Evolutionary conservation across 2,888 invertebrate species (phyloP).

Genomic region (Pheosia tremula): DNA sequence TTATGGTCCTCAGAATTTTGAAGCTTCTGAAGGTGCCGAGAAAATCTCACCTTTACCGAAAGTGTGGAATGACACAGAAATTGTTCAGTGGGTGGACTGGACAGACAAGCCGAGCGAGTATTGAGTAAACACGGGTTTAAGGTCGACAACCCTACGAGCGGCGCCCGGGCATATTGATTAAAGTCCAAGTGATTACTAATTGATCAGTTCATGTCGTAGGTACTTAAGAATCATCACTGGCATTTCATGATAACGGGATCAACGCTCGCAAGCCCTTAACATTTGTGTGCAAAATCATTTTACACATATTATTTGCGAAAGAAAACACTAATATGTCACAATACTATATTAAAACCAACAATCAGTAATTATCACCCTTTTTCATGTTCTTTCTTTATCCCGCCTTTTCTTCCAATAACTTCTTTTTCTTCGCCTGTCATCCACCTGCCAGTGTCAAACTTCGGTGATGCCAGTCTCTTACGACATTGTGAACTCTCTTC

Average conservation of each 20-base stretch:
- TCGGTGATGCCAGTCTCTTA: too few relatives aligned
- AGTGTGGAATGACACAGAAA: slow-evolving; percentile 65
- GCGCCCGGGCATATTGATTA: slow-evolving; percentile 62
- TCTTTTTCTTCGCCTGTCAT: too few relatives aligned
- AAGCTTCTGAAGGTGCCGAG: slow-evolving; percentile 38
- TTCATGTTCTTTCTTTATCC: too few relatives aligned
- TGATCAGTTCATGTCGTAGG: slow-evolving; percentile 52
- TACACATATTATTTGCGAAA: too few relatives aligned
- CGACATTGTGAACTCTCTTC: too few relatives aligned
- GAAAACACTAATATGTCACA: too few relatives aligned
- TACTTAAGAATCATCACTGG: slow-evolving; percentile 35
- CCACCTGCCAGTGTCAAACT: too few relatives aligned
- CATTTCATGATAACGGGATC: neutral
- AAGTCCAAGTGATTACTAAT: slow-evolving; percentile 62
- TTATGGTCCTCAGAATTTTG: neutral
- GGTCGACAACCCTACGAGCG: slow-evolving; percentile 69
- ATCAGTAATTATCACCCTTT: too few relatives aligned
- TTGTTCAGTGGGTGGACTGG: slow-evolving; percentile 77
- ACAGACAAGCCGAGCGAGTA: slow-evolving; percentile 58
- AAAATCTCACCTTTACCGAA: slow-evolving; percentile 54
- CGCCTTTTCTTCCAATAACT: too few relatives aligned
- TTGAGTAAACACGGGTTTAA: slow-evolving; percentile 64
- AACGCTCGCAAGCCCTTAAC: neutral
- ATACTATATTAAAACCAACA: too few relatives aligned
- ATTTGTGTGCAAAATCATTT: too few relatives aligned